A percentile compares a stretch with the other conserved stretches of the same genome.
phyloP scores from a whole-genome alignment of 2,888 invertebrate genomes.

The Drosophila fungiperda region DNA sequence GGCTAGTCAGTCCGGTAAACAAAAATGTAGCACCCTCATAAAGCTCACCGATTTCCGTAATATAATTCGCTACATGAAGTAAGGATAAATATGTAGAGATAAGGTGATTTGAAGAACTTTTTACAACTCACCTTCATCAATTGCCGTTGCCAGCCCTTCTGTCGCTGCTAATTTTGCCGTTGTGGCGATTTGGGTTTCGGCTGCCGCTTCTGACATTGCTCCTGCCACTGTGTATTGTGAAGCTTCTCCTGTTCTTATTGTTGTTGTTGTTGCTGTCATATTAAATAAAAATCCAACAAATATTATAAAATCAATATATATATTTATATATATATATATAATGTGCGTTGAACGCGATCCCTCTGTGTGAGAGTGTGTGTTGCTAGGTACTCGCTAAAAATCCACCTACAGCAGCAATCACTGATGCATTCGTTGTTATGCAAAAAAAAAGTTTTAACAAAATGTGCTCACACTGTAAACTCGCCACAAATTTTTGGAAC shows the following conservation, averaged over 20 bases:
- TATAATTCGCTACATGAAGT: background rate
- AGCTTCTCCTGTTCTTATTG: slow-evolving; percentile 60
- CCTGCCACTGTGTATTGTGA: slow-evolving; percentile 45
- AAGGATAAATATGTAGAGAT: background rate
- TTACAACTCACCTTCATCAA: background rate
- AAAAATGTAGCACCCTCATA: slow-evolving; percentile 82
- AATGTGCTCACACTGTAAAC: slow-evolving; percentile 27
- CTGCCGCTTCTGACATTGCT: slow-evolving; percentile 78
- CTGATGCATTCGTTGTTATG: slow-evolving; percentile 34
- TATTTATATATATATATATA: slow-evolving; percentile 17
- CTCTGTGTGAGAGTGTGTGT: slow-evolving; percentile 32
- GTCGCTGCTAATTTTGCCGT: no score
- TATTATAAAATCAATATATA: slow-evolving; percentile 72
- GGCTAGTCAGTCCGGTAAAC: slow-evolving; percentile 74
- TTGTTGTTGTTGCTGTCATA: slow-evolving; percentile 38
- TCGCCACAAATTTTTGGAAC: slow-evolving; percentile 33
- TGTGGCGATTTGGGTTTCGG: no score
- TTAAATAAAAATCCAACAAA: slow-evolving; percentile 67
- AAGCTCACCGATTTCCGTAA: slow-evolving; percentile 67
- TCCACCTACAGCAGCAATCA: slow-evolving; percentile 25
- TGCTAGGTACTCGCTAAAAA: slow-evolving; percentile 49
- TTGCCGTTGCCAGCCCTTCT: no score
- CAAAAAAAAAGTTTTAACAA: slow-evolving; percentile 39
- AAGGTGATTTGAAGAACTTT: background rate
- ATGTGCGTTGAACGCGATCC: slow-evolving; percentile 53